Base-by-base conservation (phyloP, 2,797 vertebrate species). In the Petrocephalus sullivani region DNA sequence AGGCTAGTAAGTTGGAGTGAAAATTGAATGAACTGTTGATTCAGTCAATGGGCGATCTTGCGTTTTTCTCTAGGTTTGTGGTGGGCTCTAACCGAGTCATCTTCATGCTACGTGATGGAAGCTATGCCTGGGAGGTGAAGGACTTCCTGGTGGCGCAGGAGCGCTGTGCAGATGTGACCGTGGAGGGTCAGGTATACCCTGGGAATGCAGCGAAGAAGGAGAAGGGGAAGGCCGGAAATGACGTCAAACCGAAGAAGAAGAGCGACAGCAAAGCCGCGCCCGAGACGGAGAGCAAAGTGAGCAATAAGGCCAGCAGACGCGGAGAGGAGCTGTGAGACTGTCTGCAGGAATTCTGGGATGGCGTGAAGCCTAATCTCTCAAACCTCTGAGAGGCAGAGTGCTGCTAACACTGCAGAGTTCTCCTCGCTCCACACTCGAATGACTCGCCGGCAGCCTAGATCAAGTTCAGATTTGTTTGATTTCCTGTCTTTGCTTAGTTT, bases 91-190 rank as follows among this genome's bases (percentile, higher is more conserved):
- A 99, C 92, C 95, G 98, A 0, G 98, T 95, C 85, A 99, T 99
- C 94, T 99, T 99, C 91, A 99, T 99, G 98, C 95, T 99, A 1
- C 96, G 97, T 0, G 98, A 99, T 0, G 98, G 98, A 0, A 95
- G 97, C 85, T 94, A 97, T 0, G 98, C 98, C 19, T 99, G 98
- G 98, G 98, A 99, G 95, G 95, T 99, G 91, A 99, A 99, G 93
- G 97, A 99, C 95, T 99, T 98, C 86, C 93, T 99, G 49, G 88
- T 97, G 71, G 90, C 91, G 33, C 98, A 99, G 90, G 97, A 99
- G 1, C 95, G 97, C 91, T 99, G 98, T 84, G 91, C 93, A 0
- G 98, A 99, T 0, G 98, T 99, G 51, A 99, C 98, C 0, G 95
- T 99, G 91, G 98, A 99, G 93, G 98, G 98, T 41, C 98, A 99